Evolutionary conservation across 2,113 vertebrate genomes (phyloP), one percentile per base, ranked within the genome.

Genomic region (Orientallactaga bullata): DNA sequence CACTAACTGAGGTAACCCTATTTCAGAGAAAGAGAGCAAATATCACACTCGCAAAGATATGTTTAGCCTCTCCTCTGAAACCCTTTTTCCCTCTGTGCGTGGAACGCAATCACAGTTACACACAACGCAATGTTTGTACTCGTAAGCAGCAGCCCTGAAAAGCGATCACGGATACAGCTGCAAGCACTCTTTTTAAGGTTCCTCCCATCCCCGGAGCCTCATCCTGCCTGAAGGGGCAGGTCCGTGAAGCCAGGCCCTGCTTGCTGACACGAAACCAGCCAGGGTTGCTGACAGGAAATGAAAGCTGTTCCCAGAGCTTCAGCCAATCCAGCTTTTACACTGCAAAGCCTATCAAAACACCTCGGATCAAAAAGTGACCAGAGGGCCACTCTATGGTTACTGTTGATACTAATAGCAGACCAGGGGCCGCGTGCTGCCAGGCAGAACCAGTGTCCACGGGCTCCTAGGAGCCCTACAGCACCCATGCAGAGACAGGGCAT

Each of bases 271-370:
- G 42, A 47, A 47, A 47, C 42, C 42, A 47, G 77, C 60, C 60
- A 51, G 72, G 76, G 80, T 24, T 80, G 68, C 68, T 72, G 51
- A 89, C 69, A 66, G 30, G 61, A 86, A 89, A 89, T 84, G 26
- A 92, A 85, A 55, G 15, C 66, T 93, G 60, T 80, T 55, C 32
- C 71, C 0, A 32, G 42, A 61, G 61, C 37, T 94, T 92, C 72
- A 82, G 78, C 78, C 61, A n/a, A 80, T 71, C 61, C 21, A 78
- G 28, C 77, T 93, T 89, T 84, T 87, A 87, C 55, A 90, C 89
- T n/a, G 11, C 58, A n/a, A 2, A 15, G 15, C 3, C 16, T 42
- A 74, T 61, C 95, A 8, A 60, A 20, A n/a, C 63, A 69, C 51
- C 30, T 92, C 60, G 32, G 80, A 89, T 91, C 39, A 74, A 76